Evolutionary conservation across 2,888 invertebrate genomes (phyloP).

Genomic region (Cheilosia vulpina): DNA sequence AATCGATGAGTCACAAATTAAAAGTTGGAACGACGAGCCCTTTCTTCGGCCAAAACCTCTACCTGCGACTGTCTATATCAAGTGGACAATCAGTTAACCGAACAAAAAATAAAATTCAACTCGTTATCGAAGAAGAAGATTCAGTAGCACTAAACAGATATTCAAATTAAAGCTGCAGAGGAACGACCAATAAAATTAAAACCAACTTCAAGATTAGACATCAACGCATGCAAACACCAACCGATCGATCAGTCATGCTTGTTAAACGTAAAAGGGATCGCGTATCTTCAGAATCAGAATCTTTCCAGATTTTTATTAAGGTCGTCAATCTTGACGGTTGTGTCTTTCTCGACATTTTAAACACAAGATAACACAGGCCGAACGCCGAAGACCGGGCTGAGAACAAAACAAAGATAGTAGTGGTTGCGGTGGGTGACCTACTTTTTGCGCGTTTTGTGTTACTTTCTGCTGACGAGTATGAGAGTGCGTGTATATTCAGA

Average conservation of each 20-base stretch:
- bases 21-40: not conserved
- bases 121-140: constrained; percentile 7
- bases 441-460: constrained; percentile 54
- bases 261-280: not conserved
- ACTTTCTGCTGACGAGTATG: constrained; percentile 13
- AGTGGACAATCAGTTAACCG: constrained; percentile 8
- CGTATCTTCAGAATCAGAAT: constrained; percentile 4
- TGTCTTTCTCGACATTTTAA: not conserved
- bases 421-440: constrained; percentile 50
- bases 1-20: constrained; percentile 16
- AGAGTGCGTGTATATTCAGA: constrained; percentile 41
- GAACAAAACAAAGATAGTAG: constrained; percentile 40
- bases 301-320: not conserved
- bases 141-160: constrained; percentile 22
- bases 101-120: not conserved
- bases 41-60: not conserved
- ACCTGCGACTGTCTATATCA: not conserved
- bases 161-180: constrained; percentile 1
- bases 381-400: not conserved
- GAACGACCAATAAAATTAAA: constrained; percentile 16
- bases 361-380: not conserved
- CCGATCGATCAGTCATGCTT: constrained; percentile 29
- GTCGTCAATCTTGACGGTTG: constrained; percentile 2
- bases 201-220: constrained; percentile 18
- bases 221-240: constrained; percentile 29